Percentiles rank a stretch among this genome's conserved stretches.
phyloP scores from a whole-genome alignment of 2,888 invertebrate genomes.

The Aricia artaxerxes region DNA sequence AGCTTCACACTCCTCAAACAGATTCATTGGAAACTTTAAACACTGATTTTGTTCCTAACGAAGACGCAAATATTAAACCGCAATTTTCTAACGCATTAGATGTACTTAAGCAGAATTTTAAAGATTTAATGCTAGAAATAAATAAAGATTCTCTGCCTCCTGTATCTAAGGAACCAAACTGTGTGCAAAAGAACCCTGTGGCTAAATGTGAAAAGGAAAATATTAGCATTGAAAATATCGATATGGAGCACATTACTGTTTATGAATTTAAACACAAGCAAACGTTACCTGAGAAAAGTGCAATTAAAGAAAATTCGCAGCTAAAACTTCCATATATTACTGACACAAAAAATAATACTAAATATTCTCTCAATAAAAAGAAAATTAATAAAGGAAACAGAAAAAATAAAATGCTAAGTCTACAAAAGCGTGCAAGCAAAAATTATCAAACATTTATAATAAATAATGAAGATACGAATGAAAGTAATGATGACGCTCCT shows the following conservation, averaged over 20 bases:
- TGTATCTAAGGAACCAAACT: slow-evolving; percentile 41
- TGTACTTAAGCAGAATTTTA: slow-evolving; percentile 63
- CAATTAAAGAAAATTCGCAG: slow-evolving; percentile 40
- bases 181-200: slow-evolving; percentile 37
- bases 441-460: slow-evolving; percentile 66
- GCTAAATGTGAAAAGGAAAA: slow-evolving; percentile 34
- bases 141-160: slow-evolving; percentile 36
- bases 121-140: slow-evolving; percentile 55
- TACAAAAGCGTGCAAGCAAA: slow-evolving; percentile 55
- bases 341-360: slow-evolving; percentile 58
- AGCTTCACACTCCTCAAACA: slow-evolving; percentile 67
- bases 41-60: slow-evolving; percentile 41
- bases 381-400: slow-evolving; percentile 55
- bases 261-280: slow-evolving; percentile 62
- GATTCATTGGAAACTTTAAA: slow-evolving; percentile 65
- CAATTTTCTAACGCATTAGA: slow-evolving; percentile 62
- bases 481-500: slow-evolving; percentile 67
- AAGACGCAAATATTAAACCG: slow-evolving; percentile 45
- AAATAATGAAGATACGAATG: slow-evolving; percentile 50
- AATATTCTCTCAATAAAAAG: slow-evolving; percentile 52
- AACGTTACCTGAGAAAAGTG: slow-evolving; percentile 41
- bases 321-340: slow-evolving; percentile 65
- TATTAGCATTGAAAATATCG: slow-evolving; percentile 35
- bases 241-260: slow-evolving; percentile 70
- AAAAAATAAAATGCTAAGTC: slow-evolving; percentile 59